A percentile compares a stretch with the other conserved stretches of the same genome.
Conservation (phyloP, 2,113 vertebrate genomes). For the Pangasianodon hypophthalmus region DNA sequence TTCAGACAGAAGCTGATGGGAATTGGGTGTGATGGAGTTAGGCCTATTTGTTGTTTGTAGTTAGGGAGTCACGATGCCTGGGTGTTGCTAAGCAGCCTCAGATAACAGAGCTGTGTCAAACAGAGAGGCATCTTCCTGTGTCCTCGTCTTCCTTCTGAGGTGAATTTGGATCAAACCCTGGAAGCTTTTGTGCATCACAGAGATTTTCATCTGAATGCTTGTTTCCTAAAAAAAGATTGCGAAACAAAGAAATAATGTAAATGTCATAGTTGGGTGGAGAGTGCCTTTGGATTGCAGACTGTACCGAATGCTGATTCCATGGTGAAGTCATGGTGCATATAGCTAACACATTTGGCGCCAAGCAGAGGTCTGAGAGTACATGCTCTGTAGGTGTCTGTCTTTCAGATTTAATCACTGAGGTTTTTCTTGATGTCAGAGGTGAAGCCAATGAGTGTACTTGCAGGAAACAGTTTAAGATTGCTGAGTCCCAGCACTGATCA, state of each 20-base stretch:
- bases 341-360: neutral
- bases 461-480: neutral
- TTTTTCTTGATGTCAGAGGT: neutral
- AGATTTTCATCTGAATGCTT: neutral
- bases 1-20: slow-evolving; percentile 3
- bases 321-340: neutral
- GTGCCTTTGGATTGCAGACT: neutral
- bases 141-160: neutral
- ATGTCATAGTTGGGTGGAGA: neutral
- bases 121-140: neutral
- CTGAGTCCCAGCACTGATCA: neutral
- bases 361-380: neutral
- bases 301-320: neutral
- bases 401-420: neutral
- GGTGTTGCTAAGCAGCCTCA: slow-evolving; percentile 39
- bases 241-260: neutral
- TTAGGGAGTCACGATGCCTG: slow-evolving; percentile 19
- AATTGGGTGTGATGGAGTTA: slow-evolving; percentile 11
- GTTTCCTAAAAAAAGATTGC: neutral
- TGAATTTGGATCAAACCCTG: neutral
- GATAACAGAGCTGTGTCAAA: slow-evolving; percentile 20
- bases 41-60: slow-evolving; percentile 33
- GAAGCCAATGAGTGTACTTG: neutral
- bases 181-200: neutral
- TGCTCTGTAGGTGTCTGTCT: neutral